Evolutionary conservation across 2,797 vertebrate genomes (phyloP).

Genomic region (Glossophaga mutica): DNA sequence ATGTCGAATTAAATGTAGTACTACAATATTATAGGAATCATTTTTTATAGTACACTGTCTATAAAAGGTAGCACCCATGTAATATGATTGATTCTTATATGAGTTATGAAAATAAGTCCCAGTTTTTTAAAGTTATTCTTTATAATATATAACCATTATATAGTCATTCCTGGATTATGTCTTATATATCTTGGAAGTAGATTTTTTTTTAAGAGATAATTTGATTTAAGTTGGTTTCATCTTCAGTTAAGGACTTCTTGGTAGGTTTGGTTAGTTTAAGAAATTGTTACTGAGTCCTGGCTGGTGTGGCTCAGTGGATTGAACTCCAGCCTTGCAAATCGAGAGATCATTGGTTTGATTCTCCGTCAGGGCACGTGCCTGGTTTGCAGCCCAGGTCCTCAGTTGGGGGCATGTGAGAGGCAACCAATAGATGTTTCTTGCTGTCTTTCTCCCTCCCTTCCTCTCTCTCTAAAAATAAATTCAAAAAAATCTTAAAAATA

Average conservation of each 20-base stretch:
- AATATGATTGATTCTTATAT: neutral
- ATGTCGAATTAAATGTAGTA: slow-evolving; percentile 3
- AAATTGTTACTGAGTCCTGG: neutral
- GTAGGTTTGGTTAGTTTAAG: slow-evolving; percentile 16
- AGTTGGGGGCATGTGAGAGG: too few species aligned
- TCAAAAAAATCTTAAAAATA: too few species aligned
- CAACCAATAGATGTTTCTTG: too few species aligned
- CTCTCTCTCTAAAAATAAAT: too few species aligned
- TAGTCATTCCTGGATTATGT: neutral
- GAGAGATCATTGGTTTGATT: too few species aligned
- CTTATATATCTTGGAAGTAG: neutral
- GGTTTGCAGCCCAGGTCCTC: too few species aligned
- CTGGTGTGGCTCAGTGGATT: too few species aligned
- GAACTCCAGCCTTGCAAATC: too few species aligned
- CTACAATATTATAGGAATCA: neutral
- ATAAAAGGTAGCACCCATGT: neutral
- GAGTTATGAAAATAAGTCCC: neutral
- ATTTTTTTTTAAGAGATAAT: neutral
- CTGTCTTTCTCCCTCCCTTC: too few species aligned
- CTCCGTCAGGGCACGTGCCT: too few species aligned
- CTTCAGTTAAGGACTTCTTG: neutral
- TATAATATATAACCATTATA: neutral
- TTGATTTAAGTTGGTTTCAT: slow-evolving; percentile 17
- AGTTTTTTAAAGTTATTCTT: slow-evolving; percentile 11
- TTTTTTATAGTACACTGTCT: neutral